Evolutionary conservation across 2,113 vertebrate species (phyloP).

Genomic region (Chionodraco myersi): DNA sequence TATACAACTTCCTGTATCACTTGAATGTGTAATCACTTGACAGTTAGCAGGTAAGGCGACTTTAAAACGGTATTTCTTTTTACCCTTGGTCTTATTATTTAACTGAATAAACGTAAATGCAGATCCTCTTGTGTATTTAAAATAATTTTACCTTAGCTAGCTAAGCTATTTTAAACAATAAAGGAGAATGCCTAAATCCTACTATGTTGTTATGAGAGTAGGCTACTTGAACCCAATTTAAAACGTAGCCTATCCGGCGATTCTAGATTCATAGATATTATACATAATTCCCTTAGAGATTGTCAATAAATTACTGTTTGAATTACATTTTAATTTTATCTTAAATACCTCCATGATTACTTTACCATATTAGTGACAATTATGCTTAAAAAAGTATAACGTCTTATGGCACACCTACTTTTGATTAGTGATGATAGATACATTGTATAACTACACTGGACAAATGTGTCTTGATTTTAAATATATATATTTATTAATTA

Average conservation of each 20-base stretch:
- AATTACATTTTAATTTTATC: too few relatives aligned
- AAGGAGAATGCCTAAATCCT: not conserved
- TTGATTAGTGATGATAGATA: too few relatives aligned
- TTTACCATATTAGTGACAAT: too few relatives aligned
- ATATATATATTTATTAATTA: too few relatives aligned
- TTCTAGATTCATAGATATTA: too few relatives aligned
- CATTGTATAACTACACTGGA: too few relatives aligned
- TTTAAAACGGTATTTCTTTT: not conserved
- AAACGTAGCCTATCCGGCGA: not conserved
- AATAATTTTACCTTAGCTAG: not conserved
- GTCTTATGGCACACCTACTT: too few relatives aligned
- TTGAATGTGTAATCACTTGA: not conserved
- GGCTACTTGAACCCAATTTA: not conserved
- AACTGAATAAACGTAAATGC: not conserved
- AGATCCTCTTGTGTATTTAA: not conserved
- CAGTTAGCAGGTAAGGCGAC: not conserved
- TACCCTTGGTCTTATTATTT: not conserved
- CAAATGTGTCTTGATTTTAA: too few relatives aligned
- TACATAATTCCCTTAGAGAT: too few relatives aligned
- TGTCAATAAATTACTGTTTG: too few relatives aligned
- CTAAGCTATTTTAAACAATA: not conserved
- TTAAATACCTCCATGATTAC: too few relatives aligned
- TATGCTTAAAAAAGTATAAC: too few relatives aligned
- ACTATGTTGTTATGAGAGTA: not conserved
- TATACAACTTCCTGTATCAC: not conserved